Evolutionary conservation across 2,113 vertebrate species (phyloP).

Genomic region (Tachysurus vachellii): DNA sequence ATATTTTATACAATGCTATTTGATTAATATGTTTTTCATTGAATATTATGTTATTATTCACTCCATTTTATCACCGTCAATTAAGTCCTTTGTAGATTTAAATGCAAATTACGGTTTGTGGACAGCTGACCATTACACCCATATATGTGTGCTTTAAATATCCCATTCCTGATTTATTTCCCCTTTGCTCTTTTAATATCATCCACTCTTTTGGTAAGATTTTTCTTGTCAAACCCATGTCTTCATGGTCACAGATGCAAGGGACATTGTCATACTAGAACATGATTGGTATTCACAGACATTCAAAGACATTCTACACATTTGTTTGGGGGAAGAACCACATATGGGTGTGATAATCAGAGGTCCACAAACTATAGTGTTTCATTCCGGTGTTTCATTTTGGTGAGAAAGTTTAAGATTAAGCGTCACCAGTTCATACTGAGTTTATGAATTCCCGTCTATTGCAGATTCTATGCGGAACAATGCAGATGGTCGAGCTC

Average conservation of each 20-base stretch:
- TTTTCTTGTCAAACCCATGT: not conserved
- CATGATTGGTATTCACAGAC: not conserved
- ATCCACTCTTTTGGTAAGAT: not conserved
- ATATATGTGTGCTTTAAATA: not conserved
- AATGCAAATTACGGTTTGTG: not conserved
- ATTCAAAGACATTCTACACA: not conserved
- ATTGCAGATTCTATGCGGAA: constrained; percentile 66
- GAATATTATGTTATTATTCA: not conserved
- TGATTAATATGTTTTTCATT: not conserved
- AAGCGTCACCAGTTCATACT: not conserved
- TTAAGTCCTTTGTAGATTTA: not conserved
- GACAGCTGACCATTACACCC: not conserved
- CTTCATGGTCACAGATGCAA: not conserved
- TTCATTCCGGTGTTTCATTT: not conserved
- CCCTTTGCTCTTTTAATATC: not conserved
- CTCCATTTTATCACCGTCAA: too few species aligned
- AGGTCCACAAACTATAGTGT: not conserved
- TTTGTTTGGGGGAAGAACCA: not conserved
- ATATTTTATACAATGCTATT: not conserved
- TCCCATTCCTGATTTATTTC: not conserved
- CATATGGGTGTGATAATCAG: not conserved
- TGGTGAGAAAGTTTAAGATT: not conserved
- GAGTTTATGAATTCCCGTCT: not conserved
- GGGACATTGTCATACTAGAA: not conserved
- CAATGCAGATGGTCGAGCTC: constrained; percentile 44